Base-by-base conservation (phyloP, 2,888 invertebrate genomes). In the Odontocolon sp. region DNA sequence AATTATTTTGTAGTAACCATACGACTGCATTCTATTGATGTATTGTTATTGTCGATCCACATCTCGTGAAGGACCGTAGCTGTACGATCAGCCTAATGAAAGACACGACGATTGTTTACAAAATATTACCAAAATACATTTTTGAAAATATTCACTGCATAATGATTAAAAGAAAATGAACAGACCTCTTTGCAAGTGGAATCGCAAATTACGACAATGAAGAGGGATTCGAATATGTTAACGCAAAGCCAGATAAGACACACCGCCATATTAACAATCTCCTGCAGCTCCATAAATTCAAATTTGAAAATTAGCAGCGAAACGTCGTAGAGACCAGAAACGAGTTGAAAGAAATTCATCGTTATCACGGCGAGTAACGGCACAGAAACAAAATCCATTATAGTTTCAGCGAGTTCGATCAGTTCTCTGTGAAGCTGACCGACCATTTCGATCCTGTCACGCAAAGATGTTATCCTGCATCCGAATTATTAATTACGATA, bases 61-160 rank as follows among this genome's bases (percentile, higher is more conserved):
- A 66, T 72, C 40, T 47, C 50, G 26, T 72, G 72, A 57, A 72
- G 66, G 21, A 59, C 50, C 14, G 3, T 50, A 16, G 50, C 57
- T 9, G 66, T 56, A 36, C 57, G 54, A 57, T 23, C 57, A 33
- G 72, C 72, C 72, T 72, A 26, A 33, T 38, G 52, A 57, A 57
- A 38, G 2, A 42, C 14, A 21, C 47, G 21, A 11, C 0, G n/a
- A n/a, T 63, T 23, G n/a, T 16, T 3, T 2, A 33, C 5, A 47
- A n/a, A 47, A 63, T 33, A n/a, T n/a, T n/a, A n/a, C 14, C 2
- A 1, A 3, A n/a, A 1, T 9, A 11, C 11, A n/a, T 45, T 28
- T 11, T 28, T 5, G 40, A 3, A 21, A 40, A 8, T 16, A 40
- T 57, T 14, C 9, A 57, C 6, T 1, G 21, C 38, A 23, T 18